Base-by-base conservation (phyloP, 2,888 invertebrate genomes). In the Biston stratarius region DNA sequence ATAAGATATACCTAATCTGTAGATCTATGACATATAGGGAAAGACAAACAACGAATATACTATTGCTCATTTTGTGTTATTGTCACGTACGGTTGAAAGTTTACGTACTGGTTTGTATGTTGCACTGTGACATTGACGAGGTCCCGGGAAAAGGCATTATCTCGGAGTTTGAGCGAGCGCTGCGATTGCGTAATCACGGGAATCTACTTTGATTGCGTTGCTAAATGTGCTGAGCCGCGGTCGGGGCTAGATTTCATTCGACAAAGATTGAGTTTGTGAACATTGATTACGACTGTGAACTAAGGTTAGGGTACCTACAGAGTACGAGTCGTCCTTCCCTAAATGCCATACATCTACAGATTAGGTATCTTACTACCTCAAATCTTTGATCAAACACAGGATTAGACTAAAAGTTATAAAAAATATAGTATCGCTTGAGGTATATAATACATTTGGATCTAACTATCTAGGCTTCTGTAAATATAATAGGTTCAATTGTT, bases 101-200 rank as follows among this genome's bases (percentile, higher is more conserved):
- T 68, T 47, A 48, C 9, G 63, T 68, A 64, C 67, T 60, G 67
- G 9, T 11, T 6, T 51, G 6, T 7, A 56, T 15, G 36, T 38
- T 48, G 49, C 45, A 56, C 47, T 48, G 51, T 64, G 81, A 83
- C 84, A 83, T 87, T 85, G 85, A 77, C 79, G 78, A 82, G 84
- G 83, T 83, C 83, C 83, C 80, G 77, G 77, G 70, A 73, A 73
- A 68, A 71, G 77, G 80, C 77, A 86, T 87, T 89, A 90, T 88
- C 87, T 88, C 77, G 68, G 79, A 83, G 81, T 84, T 85, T 83
- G 81, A 79, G 81, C 74, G 80, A 80, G 78, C 74, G 79, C 74
- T 79, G 70, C 68, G 76, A 75, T 74, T 70, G 82, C 83, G 85
- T 83, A 83, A 78, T 81, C 79, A 70, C 77, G 76, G 76, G 82